phyloP scores from a whole-genome alignment of 2,113 vertebrate species.

The Ophiodon elongatus region DNA sequence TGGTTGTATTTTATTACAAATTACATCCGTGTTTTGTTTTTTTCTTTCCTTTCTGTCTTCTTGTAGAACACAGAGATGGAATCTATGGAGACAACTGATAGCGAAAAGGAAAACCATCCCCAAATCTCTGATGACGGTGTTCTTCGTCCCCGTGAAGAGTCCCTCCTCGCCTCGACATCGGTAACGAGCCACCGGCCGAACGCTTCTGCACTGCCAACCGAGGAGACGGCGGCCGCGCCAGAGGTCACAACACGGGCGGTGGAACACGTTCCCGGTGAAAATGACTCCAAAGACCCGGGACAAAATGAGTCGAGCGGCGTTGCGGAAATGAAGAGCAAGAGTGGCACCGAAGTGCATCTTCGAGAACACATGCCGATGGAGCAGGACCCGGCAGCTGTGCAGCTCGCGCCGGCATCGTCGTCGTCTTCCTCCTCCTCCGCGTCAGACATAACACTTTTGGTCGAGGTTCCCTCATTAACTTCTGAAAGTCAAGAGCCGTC shows the following conservation, averaged over 20 bases:
- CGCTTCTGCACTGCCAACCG: background rate
- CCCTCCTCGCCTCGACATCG: constrained; percentile 2
- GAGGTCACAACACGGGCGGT: background rate
- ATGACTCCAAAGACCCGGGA: constrained; percentile 8
- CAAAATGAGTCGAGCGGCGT: background rate
- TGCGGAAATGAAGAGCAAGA: constrained; percentile 8
- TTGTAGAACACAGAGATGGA: constrained; percentile 43
- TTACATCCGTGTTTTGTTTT: background rate
- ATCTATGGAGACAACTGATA: constrained; percentile 18
- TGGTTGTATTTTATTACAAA: background rate
- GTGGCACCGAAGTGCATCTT: background rate
- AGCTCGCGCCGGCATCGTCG: background rate
- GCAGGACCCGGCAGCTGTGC: constrained; percentile 13
- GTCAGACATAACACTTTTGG: background rate
- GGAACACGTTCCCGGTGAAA: constrained; percentile 19
- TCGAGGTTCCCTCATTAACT: background rate
- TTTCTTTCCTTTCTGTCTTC: constrained; percentile 14
- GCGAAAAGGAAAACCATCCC: constrained; percentile 10
- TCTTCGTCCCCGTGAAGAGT: constrained; percentile 24
- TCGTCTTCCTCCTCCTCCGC: constrained; percentile 3
- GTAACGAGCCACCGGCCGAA: constrained; percentile 9
- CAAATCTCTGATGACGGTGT: background rate
- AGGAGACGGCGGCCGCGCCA: constrained; percentile 1
- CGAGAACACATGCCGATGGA: constrained; percentile 13
- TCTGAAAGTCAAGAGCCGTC: background rate